These are phyloP conservation scores for Corythoichthys haematopterus DNA, from an alignment of 2,113 vertebrate genomes.

Conservation along the genomic window DNA sequence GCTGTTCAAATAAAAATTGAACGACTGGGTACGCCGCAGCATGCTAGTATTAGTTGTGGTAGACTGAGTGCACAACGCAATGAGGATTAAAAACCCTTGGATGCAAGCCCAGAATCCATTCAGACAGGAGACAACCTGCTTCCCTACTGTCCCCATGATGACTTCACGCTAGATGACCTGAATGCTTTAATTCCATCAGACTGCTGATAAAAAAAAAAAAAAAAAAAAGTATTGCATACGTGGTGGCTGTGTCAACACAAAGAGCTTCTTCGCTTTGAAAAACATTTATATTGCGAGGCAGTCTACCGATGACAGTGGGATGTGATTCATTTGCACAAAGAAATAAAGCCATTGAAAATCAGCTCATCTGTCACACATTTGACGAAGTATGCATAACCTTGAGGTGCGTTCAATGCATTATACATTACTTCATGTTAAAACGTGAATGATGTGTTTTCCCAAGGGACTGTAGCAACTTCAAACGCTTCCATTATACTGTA, in stretches of 20 bases:
- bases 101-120: constrained; percentile 57
- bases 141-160: constrained; percentile 23
- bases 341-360: constrained; percentile 10
- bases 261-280: not conserved
- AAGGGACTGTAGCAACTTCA: too few species aligned
- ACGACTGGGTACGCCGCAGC: constrained; percentile 44
- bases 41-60: constrained; percentile 50
- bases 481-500: too few species aligned
- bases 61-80: constrained; percentile 64
- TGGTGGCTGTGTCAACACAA: constrained; percentile 25
- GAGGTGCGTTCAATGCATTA: not conserved
- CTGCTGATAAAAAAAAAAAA: not conserved
- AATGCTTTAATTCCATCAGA: constrained; percentile 27
- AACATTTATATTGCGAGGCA: not conserved
- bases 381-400: not conserved
- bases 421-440: too few species aligned
- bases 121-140: constrained; percentile 44
- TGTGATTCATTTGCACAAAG: constrained; percentile 10
- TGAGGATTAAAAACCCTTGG: constrained; percentile 64
- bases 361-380: not conserved
- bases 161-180: constrained; percentile 25
- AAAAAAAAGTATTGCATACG: constrained; percentile 12
- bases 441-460: too few species aligned
- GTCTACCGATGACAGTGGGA: constrained; percentile 23
- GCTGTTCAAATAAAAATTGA: constrained; percentile 39